phyloP scores from a whole-genome alignment of 2,797 vertebrate species.

The Mallotus villosus region DNA sequence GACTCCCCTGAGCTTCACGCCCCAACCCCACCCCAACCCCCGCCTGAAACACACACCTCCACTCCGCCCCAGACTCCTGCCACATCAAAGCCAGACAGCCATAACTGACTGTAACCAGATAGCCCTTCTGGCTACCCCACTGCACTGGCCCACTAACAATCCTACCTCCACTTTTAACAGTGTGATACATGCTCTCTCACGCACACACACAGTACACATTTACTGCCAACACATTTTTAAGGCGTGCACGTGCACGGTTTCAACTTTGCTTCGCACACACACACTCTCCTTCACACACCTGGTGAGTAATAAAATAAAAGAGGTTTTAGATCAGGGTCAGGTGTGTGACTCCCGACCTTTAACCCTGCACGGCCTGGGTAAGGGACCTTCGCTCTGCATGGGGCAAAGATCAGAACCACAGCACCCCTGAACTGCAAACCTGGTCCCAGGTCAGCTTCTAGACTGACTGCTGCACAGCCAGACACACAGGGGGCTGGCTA shows the following conservation, averaged over 20 bases:
- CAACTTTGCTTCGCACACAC: slow-evolving; percentile 44
- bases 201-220: not conserved
- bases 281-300: slow-evolving; percentile 29
- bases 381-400: slow-evolving; percentile 21
- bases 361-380: not conserved
- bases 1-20: slow-evolving; percentile 41
- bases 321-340: slow-evolving; percentile 42
- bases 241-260: slow-evolving; percentile 3
- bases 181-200: slow-evolving; percentile 14
- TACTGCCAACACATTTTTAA: not conserved
- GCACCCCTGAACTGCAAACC: not conserved
- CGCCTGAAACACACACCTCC: slow-evolving; percentile 56
- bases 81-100: slow-evolving; percentile 62
- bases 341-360: slow-evolving; percentile 41
- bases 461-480: not conserved
- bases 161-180: not conserved
- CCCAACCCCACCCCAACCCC: slow-evolving; percentile 38
- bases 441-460: not conserved
- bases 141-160: slow-evolving; percentile 36
- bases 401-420: slow-evolving; percentile 29
- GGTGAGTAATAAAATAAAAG: slow-evolving; percentile 42
- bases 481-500: too few species aligned
- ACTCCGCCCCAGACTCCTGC: slow-evolving; percentile 9
- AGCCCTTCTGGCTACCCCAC: slow-evolving; percentile 44
- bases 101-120: slow-evolving; percentile 64